Evolutionary conservation across 2,797 vertebrate species (phyloP).

Genomic region (Micrastur ruficollis): DNA sequence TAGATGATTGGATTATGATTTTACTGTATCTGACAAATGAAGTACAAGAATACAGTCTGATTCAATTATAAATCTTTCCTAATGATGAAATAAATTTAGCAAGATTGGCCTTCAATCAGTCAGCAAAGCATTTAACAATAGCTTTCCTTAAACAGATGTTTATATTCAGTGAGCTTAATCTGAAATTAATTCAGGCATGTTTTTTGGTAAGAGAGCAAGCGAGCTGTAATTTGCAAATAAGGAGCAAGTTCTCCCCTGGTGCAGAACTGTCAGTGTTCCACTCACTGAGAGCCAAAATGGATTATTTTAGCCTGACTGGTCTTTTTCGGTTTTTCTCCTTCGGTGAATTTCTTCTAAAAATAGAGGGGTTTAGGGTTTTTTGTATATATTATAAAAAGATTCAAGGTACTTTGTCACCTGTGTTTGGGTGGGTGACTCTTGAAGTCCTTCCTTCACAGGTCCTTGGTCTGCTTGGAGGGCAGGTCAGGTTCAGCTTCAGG

Average conservation of each 20-base stretch:
- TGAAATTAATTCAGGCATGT: background rate
- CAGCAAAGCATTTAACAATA: background rate
- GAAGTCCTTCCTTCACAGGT: background rate
- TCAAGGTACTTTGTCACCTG: background rate
- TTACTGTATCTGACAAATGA: background rate
- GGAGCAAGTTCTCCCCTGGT: background rate
- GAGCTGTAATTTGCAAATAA: background rate
- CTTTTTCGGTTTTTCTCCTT: background rate
- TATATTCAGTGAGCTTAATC: background rate
- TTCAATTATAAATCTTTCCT: background rate
- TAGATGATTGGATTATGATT: background rate
- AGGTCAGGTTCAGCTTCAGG: background rate
- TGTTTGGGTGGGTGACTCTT: background rate
- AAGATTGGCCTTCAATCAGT: background rate
- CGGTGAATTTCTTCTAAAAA: background rate
- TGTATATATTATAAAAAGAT: background rate
- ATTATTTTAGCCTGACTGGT: background rate
- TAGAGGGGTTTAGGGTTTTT: background rate
- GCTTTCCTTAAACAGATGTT: background rate
- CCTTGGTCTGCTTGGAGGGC: background rate
- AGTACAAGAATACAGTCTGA: background rate
- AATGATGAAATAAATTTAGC: background rate
- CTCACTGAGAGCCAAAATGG: background rate
- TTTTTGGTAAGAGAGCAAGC: background rate
- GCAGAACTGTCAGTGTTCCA: background rate